Percentiles rank a stretch among this genome's conserved stretches.
These are phyloP conservation scores for Corythaeola cristata DNA, from an alignment of 2,113 vertebrate species.

Conservation along the genomic window DNA sequence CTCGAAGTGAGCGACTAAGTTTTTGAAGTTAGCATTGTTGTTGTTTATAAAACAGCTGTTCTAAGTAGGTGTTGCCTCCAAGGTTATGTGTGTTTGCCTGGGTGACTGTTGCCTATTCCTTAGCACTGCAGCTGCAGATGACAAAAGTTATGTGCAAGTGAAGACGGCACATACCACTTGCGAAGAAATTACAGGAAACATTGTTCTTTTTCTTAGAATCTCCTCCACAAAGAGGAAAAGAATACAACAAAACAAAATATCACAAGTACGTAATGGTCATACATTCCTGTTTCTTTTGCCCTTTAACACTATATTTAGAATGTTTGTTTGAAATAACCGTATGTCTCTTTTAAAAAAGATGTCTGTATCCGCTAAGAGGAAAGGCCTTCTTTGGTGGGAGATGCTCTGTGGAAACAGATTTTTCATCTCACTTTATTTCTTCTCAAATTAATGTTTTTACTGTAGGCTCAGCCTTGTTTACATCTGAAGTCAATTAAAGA, in stretches of 20 bases:
- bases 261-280: background rate
- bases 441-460: background rate
- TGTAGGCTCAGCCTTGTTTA: background rate
- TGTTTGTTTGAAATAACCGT: background rate
- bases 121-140: background rate
- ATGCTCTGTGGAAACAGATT: conserved; percentile 7
- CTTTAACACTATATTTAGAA: background rate
- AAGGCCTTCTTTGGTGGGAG: background rate
- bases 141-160: background rate
- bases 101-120: background rate
- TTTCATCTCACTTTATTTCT: conserved; percentile 4
- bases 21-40: background rate
- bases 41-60: background rate
- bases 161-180: background rate
- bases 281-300: background rate
- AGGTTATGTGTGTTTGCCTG: background rate
- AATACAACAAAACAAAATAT: background rate
- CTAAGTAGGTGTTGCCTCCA: background rate
- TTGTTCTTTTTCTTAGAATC: background rate
- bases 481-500: conserved; percentile 1
- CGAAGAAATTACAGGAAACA: background rate
- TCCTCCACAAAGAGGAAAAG: background rate
- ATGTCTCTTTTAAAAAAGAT: background rate
- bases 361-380: background rate
- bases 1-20: background rate